Evolutionary conservation across 1,140 invertebrate species (phyloP).

Genomic region (Pectinophora gossypiella): DNA sequence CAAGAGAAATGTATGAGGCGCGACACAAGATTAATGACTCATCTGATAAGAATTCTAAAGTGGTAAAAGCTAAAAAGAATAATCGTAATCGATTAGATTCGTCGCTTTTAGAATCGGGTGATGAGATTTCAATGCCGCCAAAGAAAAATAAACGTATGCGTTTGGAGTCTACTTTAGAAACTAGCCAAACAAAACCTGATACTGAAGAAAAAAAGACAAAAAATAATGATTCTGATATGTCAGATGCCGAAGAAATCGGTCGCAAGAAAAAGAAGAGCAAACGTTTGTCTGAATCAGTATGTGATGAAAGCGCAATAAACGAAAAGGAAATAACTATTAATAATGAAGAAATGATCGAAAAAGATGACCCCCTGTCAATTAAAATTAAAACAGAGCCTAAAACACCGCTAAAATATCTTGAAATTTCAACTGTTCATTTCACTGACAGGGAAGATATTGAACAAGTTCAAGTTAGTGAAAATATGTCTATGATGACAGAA

Average conservation of each 20-base stretch:
- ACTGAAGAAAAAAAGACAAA: background rate
- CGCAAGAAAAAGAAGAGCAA: slow-evolving; percentile 23
- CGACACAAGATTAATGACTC: slow-evolving; percentile 45
- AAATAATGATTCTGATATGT: background rate
- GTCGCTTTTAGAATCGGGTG: slow-evolving; percentile 35
- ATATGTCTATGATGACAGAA: slow-evolving; percentile 16
- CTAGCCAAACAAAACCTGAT: slow-evolving; percentile 1
- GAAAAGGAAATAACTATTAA: slow-evolving; percentile 53
- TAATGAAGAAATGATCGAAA: slow-evolving; percentile 24
- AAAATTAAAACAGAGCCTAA: slow-evolving; percentile 45
- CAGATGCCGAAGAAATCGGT: background rate
- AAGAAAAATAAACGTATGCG: slow-evolving; percentile 44
- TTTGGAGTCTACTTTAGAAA: slow-evolving; percentile 36
- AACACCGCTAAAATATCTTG: slow-evolving; percentile 33
- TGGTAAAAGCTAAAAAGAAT: slow-evolving; percentile 29
- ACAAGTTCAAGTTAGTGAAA: slow-evolving; percentile 26
- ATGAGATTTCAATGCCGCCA: slow-evolving; percentile 25
- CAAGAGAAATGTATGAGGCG: slow-evolving; percentile 63
- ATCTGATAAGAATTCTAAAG: slow-evolving; percentile 27
- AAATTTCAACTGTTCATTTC: slow-evolving; percentile 35
- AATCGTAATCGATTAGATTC: slow-evolving; percentile 29
- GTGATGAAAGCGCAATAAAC: slow-evolving; percentile 28
- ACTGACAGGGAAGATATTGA: slow-evolving; percentile 22
- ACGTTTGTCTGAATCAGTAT: slow-evolving; percentile 23
- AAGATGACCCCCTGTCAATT: slow-evolving; percentile 35